Percentiles rank a stretch among this genome's conserved stretches.
phyloP scores from a whole-genome alignment of 2,888 invertebrate genomes.

The Endotricha flammealis region DNA sequence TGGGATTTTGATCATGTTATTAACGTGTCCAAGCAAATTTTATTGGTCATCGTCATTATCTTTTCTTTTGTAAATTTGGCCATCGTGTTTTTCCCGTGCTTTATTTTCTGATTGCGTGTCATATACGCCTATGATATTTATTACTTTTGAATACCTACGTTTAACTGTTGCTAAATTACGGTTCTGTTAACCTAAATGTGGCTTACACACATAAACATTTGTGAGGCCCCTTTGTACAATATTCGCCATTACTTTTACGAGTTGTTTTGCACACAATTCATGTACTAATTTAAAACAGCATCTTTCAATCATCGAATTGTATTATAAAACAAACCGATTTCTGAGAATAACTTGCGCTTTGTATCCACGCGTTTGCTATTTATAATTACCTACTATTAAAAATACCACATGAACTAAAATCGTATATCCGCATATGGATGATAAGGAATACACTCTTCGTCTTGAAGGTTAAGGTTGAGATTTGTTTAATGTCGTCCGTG shows the following conservation, averaged over 20 bases:
- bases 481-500: constrained; percentile 29
- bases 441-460: constrained; percentile 29
- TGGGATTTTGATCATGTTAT: constrained; percentile 22
- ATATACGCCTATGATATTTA: constrained; percentile 30
- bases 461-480: constrained; percentile 42
- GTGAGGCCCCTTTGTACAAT: constrained; percentile 47
- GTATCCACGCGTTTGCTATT: constrained; percentile 72
- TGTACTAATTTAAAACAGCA: constrained; percentile 51
- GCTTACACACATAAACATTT: constrained; percentile 48
- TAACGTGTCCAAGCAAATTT: not conserved
- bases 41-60: not conserved
- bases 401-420: constrained; percentile 37
- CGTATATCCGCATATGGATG: constrained; percentile 32
- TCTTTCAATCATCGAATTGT: constrained; percentile 56
- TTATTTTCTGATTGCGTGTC: constrained; percentile 18
- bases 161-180: constrained; percentile 43
- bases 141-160: constrained; percentile 37
- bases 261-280: constrained; percentile 45
- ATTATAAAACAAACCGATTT: constrained; percentile 65
- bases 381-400: constrained; percentile 71
- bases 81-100: not conserved
- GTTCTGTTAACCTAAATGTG: constrained; percentile 52
- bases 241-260: constrained; percentile 35
- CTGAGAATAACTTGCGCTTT: constrained; percentile 67
- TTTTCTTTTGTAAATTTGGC: not conserved